A percentile compares a stretch with the other conserved stretches of the same genome.
Evolutionary conservation across 2,888 invertebrate genomes (phyloP).

Genomic region (Venustoraphidia nigricollis): DNA sequence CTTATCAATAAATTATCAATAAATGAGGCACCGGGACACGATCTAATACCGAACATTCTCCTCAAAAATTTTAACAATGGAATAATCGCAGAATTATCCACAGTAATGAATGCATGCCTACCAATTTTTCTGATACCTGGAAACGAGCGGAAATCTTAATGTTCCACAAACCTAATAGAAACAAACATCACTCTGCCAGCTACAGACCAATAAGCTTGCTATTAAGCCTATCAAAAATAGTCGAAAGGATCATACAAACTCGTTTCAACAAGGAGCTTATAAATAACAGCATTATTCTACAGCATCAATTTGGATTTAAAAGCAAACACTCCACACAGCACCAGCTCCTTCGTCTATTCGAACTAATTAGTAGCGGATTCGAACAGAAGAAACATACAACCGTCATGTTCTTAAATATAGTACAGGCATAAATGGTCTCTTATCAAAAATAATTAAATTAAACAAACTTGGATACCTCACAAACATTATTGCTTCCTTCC

Average conservation of each 20-base stretch:
- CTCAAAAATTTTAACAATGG: too few relatives aligned
- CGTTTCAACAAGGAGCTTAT: slow-evolving; percentile 5
- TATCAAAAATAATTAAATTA: slow-evolving; percentile 5
- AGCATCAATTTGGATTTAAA: background rate
- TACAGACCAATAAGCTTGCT: slow-evolving; percentile 17
- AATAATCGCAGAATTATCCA: too few relatives aligned
- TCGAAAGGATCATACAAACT: slow-evolving; percentile 11
- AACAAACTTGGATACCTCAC: too few relatives aligned
- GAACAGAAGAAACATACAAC: too few relatives aligned
- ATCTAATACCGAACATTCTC: too few relatives aligned
- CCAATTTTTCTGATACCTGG: slow-evolving; percentile 13
- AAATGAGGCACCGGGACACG: too few relatives aligned
- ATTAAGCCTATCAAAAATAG: slow-evolving; percentile 12
- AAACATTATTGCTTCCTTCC: too few relatives aligned
- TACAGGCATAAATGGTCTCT: slow-evolving; percentile 14
- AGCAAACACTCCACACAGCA: too few relatives aligned
- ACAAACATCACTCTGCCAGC: slow-evolving; percentile 7
- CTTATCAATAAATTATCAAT: too few relatives aligned
- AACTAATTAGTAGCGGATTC: too few relatives aligned
- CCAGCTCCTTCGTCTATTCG: too few relatives aligned
- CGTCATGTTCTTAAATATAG: background rate
- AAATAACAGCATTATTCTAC: slow-evolving; percentile 6
- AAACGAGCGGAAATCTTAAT: slow-evolving; percentile 12
- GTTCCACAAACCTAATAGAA: slow-evolving; percentile 13
- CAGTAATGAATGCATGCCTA: too few relatives aligned